Percentiles rank a stretch among this genome's conserved stretches.
Conservation (phyloP, 1,140 invertebrate species). For the Ips nitidus region DNA sequence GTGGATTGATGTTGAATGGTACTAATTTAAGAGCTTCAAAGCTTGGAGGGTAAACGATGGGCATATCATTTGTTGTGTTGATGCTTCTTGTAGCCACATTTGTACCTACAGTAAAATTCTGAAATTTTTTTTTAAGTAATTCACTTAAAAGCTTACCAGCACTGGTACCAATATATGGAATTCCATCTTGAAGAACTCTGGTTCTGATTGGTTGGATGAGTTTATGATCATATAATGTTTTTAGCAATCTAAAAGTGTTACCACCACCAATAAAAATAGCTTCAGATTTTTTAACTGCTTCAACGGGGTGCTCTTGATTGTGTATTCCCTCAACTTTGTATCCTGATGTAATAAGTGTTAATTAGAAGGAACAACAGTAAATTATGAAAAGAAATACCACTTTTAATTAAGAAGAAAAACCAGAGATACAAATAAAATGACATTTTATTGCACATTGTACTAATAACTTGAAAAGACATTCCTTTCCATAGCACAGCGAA, state of each 20-base stretch:
- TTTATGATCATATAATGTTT: constrained; percentile 68
- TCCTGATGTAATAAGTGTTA: constrained; percentile 42
- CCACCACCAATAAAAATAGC: constrained; percentile 80
- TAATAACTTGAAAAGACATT: no score
- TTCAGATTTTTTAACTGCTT: constrained; percentile 64
- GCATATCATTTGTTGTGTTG: constrained; percentile 84
- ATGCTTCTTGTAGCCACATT: constrained; percentile 80
- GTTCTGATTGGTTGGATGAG: constrained; percentile 66
- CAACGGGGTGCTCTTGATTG: constrained; percentile 56
- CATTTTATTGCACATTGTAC: no score
- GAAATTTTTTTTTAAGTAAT: constrained; percentile 7
- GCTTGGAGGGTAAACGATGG: constrained; percentile 73
- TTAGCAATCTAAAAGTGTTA: constrained; percentile 76
- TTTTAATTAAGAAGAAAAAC: no score
- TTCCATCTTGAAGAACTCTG: constrained; percentile 62
- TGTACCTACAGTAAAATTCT: constrained; percentile 50
- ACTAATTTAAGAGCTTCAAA: constrained; percentile 74
- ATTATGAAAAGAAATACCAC: neutral
- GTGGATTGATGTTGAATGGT: constrained; percentile 85
- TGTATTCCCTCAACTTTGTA: constrained; percentile 68
- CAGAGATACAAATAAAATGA: no score
- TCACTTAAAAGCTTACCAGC: constrained; percentile 58
- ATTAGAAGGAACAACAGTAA: neutral
- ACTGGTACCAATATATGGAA: constrained; percentile 78
- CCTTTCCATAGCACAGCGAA: no score